Percentiles rank a stretch among this genome's conserved stretches.
phyloP scores from a whole-genome alignment of 2,888 invertebrate species.

The Lissocephala sabroskyi region DNA sequence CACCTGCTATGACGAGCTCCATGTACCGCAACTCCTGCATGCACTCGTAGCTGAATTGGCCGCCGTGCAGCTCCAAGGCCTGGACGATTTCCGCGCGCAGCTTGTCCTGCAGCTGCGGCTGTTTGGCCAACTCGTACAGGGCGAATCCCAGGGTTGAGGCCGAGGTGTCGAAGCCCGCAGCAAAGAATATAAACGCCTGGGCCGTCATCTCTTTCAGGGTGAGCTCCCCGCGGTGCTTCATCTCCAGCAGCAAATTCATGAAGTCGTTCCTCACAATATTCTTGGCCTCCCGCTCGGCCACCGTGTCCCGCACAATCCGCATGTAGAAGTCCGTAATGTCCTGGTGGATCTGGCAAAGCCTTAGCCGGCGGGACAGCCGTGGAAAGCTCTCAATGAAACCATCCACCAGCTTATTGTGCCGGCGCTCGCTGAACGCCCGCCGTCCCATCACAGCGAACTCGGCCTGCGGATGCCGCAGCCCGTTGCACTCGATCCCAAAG shows the following conservation, averaged over 20 bases:
- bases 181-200: slow-evolving; percentile 75
- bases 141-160: slow-evolving; percentile 72
- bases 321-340: slow-evolving; percentile 55
- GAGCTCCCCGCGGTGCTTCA: slow-evolving; percentile 50
- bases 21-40: slow-evolving; percentile 72
- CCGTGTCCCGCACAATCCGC: slow-evolving; percentile 66
- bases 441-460: slow-evolving; percentile 64
- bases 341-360: slow-evolving; percentile 37
- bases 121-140: slow-evolving; percentile 73
- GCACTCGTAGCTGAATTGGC: slow-evolving; percentile 68
- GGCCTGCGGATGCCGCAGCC: slow-evolving; percentile 65
- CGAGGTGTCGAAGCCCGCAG: slow-evolving; percentile 75
- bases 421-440: slow-evolving; percentile 31
- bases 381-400: slow-evolving; percentile 43
- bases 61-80: slow-evolving; percentile 64
- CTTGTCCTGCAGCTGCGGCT: slow-evolving; percentile 72
- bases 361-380: slow-evolving; percentile 36
- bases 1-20: slow-evolving; percentile 73
- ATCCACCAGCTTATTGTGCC: slow-evolving; percentile 28
- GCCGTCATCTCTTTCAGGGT: slow-evolving; percentile 73
- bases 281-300: slow-evolving; percentile 64
- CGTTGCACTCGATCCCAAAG: slow-evolving; percentile 72
- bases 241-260: slow-evolving; percentile 72
- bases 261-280: slow-evolving; percentile 71
- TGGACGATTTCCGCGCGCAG: slow-evolving; percentile 71